A percentile compares a stretch with the other conserved stretches of the same genome.
These are phyloP conservation scores for Hybognathus amarus DNA, from an alignment of 2,797 vertebrate genomes.

Conservation along the genomic window DNA sequence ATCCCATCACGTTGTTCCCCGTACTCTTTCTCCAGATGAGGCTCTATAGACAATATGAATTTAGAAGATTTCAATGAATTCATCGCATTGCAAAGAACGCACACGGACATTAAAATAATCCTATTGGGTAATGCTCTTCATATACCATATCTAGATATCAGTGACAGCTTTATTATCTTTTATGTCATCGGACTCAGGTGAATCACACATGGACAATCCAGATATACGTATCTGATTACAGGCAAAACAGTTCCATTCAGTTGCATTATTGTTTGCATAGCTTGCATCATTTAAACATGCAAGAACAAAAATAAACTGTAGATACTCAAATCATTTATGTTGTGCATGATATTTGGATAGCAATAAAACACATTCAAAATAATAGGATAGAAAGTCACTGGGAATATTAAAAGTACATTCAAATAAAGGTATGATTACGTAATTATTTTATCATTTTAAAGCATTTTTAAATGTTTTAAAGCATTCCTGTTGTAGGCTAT, in stretches of 20 bases:
- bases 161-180: neutral
- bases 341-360: neutral
- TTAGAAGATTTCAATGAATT: neutral
- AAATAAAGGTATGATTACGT: neutral
- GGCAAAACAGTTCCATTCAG: neutral
- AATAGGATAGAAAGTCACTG: neutral
- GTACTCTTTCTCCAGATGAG: neutral
- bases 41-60: slow-evolving; percentile 21
- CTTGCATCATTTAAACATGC: neutral
- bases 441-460: neutral
- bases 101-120: neutral
- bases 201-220: neutral
- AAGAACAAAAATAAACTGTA: neutral
- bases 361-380: neutral
- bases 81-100: neutral
- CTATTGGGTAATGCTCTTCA: neutral
- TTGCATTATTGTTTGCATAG: slow-evolving; percentile 7
- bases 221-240: neutral
- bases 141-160: neutral
- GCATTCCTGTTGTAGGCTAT: neutral
- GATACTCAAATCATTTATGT: neutral
- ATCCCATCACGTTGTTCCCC: slow-evolving; percentile 61
- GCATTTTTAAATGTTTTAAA: neutral
- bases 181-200: neutral
- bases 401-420: no score